These are phyloP conservation scores for Brenthis ino DNA, from an alignment of 2,888 invertebrate species.

Conservation along the genomic window DNA sequence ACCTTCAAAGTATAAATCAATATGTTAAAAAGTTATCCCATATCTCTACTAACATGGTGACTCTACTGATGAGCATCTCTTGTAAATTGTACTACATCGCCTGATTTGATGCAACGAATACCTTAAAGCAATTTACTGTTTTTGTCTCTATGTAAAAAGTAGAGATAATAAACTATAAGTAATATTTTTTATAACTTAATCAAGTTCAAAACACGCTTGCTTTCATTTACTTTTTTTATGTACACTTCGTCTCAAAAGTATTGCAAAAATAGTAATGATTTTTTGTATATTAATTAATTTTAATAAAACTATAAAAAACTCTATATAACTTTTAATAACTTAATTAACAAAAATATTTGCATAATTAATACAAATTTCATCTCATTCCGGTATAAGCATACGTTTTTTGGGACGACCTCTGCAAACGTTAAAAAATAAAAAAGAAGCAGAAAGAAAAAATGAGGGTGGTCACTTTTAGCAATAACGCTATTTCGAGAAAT, in stretches of 20 bases:
- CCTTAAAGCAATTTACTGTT: constrained; percentile 24
- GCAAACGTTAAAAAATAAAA: too few species aligned
- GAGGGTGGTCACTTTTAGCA: neutral
- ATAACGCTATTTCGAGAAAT: neutral
- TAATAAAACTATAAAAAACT: too few species aligned
- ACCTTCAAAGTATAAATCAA: too few species aligned
- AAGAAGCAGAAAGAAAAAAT: too few species aligned
- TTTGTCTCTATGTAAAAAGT: constrained; percentile 18
- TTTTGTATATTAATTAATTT: neutral
- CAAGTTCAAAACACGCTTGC: constrained; percentile 8
- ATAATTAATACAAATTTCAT: too few species aligned
- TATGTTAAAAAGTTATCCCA: neutral
- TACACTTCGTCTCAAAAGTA: neutral
- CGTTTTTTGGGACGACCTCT: too few species aligned
- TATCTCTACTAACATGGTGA: neutral
- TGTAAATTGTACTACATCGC: constrained; percentile 24
- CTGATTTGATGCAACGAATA: constrained; percentile 25
- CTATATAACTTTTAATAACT: too few species aligned
- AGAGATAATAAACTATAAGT: constrained; percentile 4
- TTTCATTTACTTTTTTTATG: constrained; percentile 4
- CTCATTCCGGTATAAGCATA: too few species aligned
- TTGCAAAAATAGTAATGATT: neutral
- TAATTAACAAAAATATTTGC: too few species aligned
- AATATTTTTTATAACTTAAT: neutral
- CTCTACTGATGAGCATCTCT: constrained; percentile 7